Evolutionary conservation across 2,113 vertebrate species (phyloP), one percentile per base, ranked within the genome.

Genomic region (Fukomys damarensis): DNA sequence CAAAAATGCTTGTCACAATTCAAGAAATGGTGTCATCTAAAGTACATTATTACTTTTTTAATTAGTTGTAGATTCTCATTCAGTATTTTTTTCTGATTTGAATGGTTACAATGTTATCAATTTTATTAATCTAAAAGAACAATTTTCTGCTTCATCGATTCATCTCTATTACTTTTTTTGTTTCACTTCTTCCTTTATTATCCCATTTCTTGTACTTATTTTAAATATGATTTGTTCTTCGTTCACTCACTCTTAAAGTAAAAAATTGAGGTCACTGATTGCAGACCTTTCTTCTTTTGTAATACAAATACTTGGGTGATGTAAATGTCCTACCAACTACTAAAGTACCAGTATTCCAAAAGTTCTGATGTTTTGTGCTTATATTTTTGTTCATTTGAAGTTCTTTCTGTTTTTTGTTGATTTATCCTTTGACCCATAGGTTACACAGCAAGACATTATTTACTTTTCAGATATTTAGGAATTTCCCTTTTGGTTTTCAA

Each of bases 401-500:
- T 49, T 41, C 49, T 68, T 65, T 22, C 16, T 70, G 2, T 32
- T 52, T 93, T 93, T 19, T 43, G 59, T 87, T 81, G 35, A 46
- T 80, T 68, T 80, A 11, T n/a, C 66, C 61, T 68, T 59, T 93
- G 16, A 52, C 11, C 41, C 52, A 35, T 61, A 12, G 24, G 17
- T 88, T 87, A 70, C 26, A 70, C 52, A 81, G 54, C 88, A 82
- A 70, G 26, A 41, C 46, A 65, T 93, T 88, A 66, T 79, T 79
- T 86, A 61, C 32, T 81, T 88, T 88, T 81, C 41, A 93, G 24
- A 81, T 81, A 52, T 52, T 88, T 52, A 61, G 8, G 63, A 59
- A 88, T 81, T 81, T 88, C 88, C 32, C 74, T 80, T 80, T 87
- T 14, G 80, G 10, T 43, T 86, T 80, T 86, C 92, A 70, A 70